Percentiles rank a stretch among this genome's conserved stretches.
phyloP scores from a whole-genome alignment of 2,888 invertebrate genomes.

The Campoplex capitator region DNA sequence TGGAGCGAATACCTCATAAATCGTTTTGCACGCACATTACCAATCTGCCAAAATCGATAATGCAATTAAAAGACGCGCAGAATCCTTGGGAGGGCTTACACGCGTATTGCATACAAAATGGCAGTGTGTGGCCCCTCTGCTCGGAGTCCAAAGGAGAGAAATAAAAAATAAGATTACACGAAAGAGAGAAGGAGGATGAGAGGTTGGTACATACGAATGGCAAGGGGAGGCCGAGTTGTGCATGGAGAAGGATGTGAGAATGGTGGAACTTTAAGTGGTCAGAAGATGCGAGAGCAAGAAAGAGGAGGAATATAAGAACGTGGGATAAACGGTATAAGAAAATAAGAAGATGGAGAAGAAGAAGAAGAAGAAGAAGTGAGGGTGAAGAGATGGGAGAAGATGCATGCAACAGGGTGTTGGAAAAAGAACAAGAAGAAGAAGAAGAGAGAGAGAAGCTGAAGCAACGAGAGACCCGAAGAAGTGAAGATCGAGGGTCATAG shows the following conservation, averaged over 20 bases:
- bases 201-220: constrained; percentile 5
- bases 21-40: neutral
- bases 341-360: constrained; percentile 53
- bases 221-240: constrained; percentile 19
- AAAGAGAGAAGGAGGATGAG: constrained; percentile 56
- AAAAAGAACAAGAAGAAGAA: constrained; percentile 65
- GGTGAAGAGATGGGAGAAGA: constrained; percentile 60
- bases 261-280: constrained; percentile 65
- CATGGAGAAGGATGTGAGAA: constrained; percentile 62
- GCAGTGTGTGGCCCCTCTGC: constrained; percentile 53
- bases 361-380: constrained; percentile 49
- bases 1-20: neutral
- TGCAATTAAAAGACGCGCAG: constrained; percentile 54
- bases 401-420: constrained; percentile 62
- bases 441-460: constrained; percentile 55
- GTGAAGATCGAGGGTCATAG: constrained; percentile 80
- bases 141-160: constrained; percentile 23
- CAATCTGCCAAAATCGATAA: constrained; percentile 42
- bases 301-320: constrained; percentile 48
- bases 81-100: constrained; percentile 23
- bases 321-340: constrained; percentile 46
- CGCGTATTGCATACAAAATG: constrained; percentile 56
- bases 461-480: constrained; percentile 69
- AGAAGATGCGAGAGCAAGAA: constrained; percentile 28
- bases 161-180: constrained; percentile 63